phyloP scores from a whole-genome alignment of 2,888 invertebrate genomes.

The Drosophila rellima region DNA sequence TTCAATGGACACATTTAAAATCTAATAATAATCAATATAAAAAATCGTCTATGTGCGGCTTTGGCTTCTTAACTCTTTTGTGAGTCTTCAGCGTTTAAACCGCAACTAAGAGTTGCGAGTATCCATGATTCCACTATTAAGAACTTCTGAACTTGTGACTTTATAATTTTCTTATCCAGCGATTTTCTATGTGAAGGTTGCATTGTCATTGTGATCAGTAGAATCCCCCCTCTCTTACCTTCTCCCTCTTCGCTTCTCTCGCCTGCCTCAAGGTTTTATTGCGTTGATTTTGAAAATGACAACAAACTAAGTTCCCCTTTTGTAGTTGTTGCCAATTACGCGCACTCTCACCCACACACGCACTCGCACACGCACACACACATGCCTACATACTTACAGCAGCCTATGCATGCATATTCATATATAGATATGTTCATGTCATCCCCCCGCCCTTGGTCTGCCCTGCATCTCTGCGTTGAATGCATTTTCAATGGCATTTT shows the following conservation, averaged over 20 bases:
- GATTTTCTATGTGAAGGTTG: slow-evolving; percentile 85
- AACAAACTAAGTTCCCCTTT: slow-evolving; percentile 37
- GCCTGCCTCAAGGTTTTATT: slow-evolving; percentile 40
- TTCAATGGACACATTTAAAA: too few species aligned
- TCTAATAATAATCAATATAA: too few species aligned
- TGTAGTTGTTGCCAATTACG: slow-evolving; percentile 31
- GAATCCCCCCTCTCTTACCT: too few species aligned
- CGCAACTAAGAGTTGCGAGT: neutral
- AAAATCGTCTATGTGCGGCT: too few species aligned
- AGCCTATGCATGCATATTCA: slow-evolving; percentile 32
- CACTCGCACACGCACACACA: slow-evolving; percentile 24
- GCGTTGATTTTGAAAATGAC: slow-evolving; percentile 71
- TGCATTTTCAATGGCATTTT: slow-evolving; percentile 80
- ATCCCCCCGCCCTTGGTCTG: slow-evolving; percentile 3
- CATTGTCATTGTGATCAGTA: slow-evolving; percentile 50
- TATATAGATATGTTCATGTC: slow-evolving; percentile 53
- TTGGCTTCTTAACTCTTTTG: neutral
- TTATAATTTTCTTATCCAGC: slow-evolving; percentile 84
- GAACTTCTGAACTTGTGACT: slow-evolving; percentile 31
- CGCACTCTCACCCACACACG: slow-evolving; percentile 26
- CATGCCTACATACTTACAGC: neutral
- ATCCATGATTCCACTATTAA: slow-evolving; percentile 5
- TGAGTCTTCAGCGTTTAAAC: neutral
- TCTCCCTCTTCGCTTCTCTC: neutral
- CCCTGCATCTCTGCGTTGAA: slow-evolving; percentile 53